Conservation (phyloP, 2,113 vertebrate genomes). For the Cyprinodon tularosa region DNA sequence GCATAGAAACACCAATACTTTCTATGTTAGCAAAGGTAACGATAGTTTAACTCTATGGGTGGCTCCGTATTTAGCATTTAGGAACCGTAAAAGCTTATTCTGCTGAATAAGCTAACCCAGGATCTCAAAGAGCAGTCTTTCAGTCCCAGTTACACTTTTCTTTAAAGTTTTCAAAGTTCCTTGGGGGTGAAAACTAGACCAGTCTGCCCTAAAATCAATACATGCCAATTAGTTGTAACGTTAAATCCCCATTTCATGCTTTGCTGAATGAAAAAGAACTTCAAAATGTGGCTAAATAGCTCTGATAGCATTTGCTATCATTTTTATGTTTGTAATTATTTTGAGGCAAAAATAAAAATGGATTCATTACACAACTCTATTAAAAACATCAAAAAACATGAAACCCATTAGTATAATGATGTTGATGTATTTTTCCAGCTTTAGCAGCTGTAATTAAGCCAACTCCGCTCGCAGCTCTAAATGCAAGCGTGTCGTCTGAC, state of each 20-base stretch:
- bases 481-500: background rate
- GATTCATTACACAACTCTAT: background rate
- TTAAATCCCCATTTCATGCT: background rate
- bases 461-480: background rate
- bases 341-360: background rate
- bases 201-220: background rate
- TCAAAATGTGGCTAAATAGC: too few relatives aligned
- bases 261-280: background rate
- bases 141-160: too few relatives aligned
- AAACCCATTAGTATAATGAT: background rate
- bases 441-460: background rate
- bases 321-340: background rate
- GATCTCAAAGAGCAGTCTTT: too few relatives aligned
- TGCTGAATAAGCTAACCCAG: too few relatives aligned
- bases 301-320: background rate
- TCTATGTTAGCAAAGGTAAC: too few relatives aligned
- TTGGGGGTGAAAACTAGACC: background rate
- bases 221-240: background rate
- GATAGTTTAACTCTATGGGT: too few relatives aligned
- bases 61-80: too few relatives aligned
- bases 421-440: background rate
- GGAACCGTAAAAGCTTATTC: too few relatives aligned
- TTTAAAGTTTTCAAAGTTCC: background rate
- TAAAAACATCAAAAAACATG: background rate
- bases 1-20: too few relatives aligned